Base-by-base conservation (phyloP, 2,797 vertebrate species). In the Botia almorhae region DNA sequence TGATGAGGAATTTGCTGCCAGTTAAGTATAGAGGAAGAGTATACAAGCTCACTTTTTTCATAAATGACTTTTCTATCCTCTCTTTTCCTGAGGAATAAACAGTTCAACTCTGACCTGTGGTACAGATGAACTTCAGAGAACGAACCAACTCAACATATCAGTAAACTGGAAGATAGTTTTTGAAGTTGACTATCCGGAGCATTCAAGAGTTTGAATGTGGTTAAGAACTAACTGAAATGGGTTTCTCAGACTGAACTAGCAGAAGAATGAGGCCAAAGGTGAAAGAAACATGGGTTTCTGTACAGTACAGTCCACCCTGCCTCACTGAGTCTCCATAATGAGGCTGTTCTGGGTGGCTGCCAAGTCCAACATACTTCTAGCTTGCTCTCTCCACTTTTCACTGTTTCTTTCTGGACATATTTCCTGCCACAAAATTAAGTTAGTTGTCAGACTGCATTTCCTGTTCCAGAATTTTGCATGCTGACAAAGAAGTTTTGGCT, bases 281-380 rank as follows among this genome's bases (percentile, higher is more conserved):
- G 39, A 77, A 69, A 82, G 74, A 56, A 53, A 51, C 77, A 43
- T 10, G 26, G 17, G 65, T 58, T 43, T 63, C 68, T 5, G 69
- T 80, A 69, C 56, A 80, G 63, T 76, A 82, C 68, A 53, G 69
- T 74, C n/a, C 58, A 60, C 73, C 69, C 69, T 65, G 69, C 46
- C 82, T 86, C 84, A 71, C 76, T 83, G 84, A 81, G 84, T 69
- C 70, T 82, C 69, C 68, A 58, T 86, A 87, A 85, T 50, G 6
- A 68, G 33, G 67, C 56, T 74, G 81, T 84, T 65, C 82, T 85
- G 83, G 87, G 58, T 61, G 74, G 75, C 81, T 7, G 80, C 85
- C 85, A 83, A 81, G 29, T 60, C 46, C 39, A 53, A 61, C 36
- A 48, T 65, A 26, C n/a, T 23, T 70, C 21, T 56, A 51, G 53